Evolutionary conservation across 2,113 vertebrate genomes (phyloP), one percentile per base, ranked within the genome.

Genomic region (Scalopus aquaticus): DNA sequence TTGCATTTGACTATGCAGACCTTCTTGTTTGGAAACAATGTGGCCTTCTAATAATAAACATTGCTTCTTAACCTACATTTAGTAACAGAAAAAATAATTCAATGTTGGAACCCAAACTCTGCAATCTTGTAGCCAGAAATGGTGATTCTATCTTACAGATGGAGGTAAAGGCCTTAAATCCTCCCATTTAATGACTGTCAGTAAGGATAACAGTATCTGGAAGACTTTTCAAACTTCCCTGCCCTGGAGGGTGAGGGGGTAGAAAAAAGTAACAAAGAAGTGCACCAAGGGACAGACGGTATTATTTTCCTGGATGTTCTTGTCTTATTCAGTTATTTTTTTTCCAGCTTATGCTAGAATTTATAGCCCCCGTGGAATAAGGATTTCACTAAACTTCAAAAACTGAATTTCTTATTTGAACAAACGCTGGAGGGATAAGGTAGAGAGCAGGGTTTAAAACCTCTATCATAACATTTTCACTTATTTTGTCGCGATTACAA

Each of bases 371-470:
- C 69, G 62, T 60, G 80, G 56, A 80, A 46, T 58, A 81, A 67
- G 46, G 54, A 32, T 78, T 90, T 73, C 83, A 90, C 17, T 81
- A 67, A 37, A 81, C 12, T 85, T 76, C 30, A 44, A 95, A 93
- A 95, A 93, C 5, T 2, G 32, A 95, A 73, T 81, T 51, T 58
- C 73, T 54, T n/a, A 30, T 94, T 84, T 84, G 87, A 93, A 84
- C 46, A 49, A 70, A 95, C 5, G 77, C 3, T 39, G 15, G 44
- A 93, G 65, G 54, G 44, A 51, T 51, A 79, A 60, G 64, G 56
- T 1, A 62, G 60, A 85, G 11, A 65, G 6, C 19, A 76, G 58
- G 16, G 30, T 54, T 95, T 85, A 62, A 94, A 93, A 69, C 1
- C 86, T 81, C 74, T 24, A 51, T 20, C 87, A 30, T 70, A 92